Percentiles rank a stretch among this genome's conserved stretches.
phyloP scores from a whole-genome alignment of 2,888 invertebrate genomes.

The Lithophane ornitopus region DNA sequence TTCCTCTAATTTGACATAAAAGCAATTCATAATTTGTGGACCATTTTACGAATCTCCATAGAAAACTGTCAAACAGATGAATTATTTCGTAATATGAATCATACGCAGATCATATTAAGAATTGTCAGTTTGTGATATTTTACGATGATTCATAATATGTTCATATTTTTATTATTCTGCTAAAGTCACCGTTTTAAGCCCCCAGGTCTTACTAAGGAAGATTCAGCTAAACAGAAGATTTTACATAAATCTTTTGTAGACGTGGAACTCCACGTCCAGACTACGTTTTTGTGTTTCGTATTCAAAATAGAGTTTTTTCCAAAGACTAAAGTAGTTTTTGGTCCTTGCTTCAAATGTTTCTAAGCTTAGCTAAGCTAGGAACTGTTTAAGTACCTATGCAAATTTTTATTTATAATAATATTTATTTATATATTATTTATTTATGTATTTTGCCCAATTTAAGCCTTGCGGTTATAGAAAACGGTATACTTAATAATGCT shows the following conservation, averaged over 20 bases:
- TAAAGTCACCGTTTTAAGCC: no score
- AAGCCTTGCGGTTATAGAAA: conserved; percentile 11
- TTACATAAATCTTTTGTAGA: not conserved
- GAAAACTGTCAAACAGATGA: no score
- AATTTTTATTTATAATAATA: not conserved
- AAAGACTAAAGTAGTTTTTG: not conserved
- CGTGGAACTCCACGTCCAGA: not conserved
- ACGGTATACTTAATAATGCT: not conserved
- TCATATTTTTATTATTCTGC: no score
- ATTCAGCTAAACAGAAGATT: not conserved
- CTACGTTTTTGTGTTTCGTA: not conserved
- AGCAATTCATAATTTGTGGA: no score
- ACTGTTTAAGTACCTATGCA: not conserved
- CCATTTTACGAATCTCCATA: no score
- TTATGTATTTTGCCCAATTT: conserved; percentile 26
- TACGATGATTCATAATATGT: no score
- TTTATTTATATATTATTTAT: conserved; percentile 30
- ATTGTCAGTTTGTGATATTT: no score
- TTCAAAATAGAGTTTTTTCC: not conserved
- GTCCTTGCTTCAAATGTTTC: not conserved
- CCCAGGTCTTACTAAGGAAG: no score
- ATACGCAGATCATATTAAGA: no score
- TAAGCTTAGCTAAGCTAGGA: not conserved
- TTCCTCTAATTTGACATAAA: no score
- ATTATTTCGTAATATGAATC: no score